These are phyloP conservation scores for Torymus auratus DNA, from an alignment of 2,888 invertebrate species.

Conservation along the genomic window DNA sequence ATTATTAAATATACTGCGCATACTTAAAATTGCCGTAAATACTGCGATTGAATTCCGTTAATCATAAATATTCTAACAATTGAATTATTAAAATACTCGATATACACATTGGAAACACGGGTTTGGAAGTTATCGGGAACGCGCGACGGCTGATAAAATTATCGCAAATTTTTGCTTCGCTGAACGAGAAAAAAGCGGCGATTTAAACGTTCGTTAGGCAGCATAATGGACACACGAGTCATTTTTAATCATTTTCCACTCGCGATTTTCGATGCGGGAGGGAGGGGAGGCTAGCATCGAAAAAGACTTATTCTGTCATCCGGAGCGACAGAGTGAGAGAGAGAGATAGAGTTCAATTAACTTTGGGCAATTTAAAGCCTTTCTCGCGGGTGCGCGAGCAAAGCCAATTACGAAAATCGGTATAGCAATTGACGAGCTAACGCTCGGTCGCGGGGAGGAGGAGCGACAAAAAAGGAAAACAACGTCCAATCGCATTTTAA, in stretches of 20 bases:
- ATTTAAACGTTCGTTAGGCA: slow-evolving; percentile 10
- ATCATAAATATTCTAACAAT: slow-evolving; percentile 3
- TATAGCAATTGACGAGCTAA: not conserved
- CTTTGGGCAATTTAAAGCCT: slow-evolving; percentile 38
- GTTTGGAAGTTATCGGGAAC: too few relatives aligned
- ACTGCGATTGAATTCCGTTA: not conserved
- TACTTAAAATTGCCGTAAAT: not conserved
- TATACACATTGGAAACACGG: not conserved
- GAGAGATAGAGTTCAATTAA: slow-evolving; percentile 27
- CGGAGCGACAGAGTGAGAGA: not conserved
- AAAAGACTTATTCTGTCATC: slow-evolving; percentile 30
- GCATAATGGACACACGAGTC: slow-evolving; percentile 26
- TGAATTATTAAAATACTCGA: not conserved
- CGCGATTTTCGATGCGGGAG: not conserved
- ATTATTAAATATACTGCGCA: too few relatives aligned
- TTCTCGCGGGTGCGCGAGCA: slow-evolving; percentile 22
- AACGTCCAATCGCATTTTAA: not conserved
- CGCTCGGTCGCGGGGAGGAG: not conserved
- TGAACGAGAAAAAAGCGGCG: not conserved
- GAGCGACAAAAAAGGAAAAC: slow-evolving; percentile 6
- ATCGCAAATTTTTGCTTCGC: slow-evolving; percentile 1
- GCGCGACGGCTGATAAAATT: not conserved
- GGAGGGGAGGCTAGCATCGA: not conserved
- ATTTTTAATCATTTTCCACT: slow-evolving; percentile 34
- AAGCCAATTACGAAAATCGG: slow-evolving; percentile 57